These are phyloP conservation scores for Ariolimax columbianus DNA, from an alignment of 2,888 invertebrate species.

Conservation along the genomic window DNA sequence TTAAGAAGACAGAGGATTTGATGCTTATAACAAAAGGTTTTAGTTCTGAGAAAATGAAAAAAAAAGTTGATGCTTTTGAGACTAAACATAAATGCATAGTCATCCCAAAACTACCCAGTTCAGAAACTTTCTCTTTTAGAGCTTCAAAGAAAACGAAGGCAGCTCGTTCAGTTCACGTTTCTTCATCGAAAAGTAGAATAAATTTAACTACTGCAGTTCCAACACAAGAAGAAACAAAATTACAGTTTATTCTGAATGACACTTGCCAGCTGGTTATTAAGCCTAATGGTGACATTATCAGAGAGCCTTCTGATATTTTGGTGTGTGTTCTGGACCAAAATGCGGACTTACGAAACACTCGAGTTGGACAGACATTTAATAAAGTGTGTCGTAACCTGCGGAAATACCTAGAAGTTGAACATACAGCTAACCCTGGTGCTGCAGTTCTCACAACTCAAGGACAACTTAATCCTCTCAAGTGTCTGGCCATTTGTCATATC, in stretches of 20 bases:
- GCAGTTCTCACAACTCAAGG: constrained; percentile 12
- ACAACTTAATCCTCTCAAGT: neutral
- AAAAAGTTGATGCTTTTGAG: constrained; percentile 8
- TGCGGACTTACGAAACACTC: constrained; percentile 43
- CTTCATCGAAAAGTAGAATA: neutral
- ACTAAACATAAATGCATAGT: constrained; percentile 22
- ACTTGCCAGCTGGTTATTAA: constrained; percentile 36
- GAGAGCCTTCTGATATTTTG: constrained; percentile 39
- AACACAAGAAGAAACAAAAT: neutral
- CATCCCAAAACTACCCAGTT: neutral
- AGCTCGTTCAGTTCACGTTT: neutral
- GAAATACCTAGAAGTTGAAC: neutral
- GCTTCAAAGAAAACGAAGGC: neutral
- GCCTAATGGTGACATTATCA: constrained; percentile 27
- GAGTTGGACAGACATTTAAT: constrained; percentile 42
- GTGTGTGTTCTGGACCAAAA: constrained; percentile 42
- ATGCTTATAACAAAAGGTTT: constrained; percentile 30
- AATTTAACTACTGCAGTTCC: neutral
- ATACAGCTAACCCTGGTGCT: constrained; percentile 4
- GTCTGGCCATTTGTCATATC: constrained; percentile 32
- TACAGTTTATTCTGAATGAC: neutral
- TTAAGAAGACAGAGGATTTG: constrained; percentile 17
- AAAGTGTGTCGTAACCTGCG: constrained; percentile 26
- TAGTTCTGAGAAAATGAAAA: neutral
- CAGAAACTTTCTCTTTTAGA: neutral